Base-by-base conservation (phyloP, 2,113 vertebrate genomes). In the Gambusia holbrooki region DNA sequence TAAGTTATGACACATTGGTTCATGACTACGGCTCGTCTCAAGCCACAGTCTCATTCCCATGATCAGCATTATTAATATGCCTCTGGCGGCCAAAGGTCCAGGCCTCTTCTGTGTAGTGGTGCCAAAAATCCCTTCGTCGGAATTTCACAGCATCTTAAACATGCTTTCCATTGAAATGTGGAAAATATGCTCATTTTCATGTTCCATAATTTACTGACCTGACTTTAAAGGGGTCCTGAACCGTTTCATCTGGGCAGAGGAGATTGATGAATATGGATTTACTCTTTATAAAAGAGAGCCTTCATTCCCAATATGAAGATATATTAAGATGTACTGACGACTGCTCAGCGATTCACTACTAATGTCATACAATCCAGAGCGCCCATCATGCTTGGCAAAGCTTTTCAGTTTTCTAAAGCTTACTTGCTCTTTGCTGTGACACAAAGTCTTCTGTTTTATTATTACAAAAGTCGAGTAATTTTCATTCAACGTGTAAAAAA, bases 131-230 rank as follows among this genome's bases (percentile, higher is more conserved):
- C 80, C 85, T 79, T 85, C 82, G 54, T 66, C 89, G 85, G 91
- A 93, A 89, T 93, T 89, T 92, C 89, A 89, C 86, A 92, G 87
- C 86, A 92, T 93, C 87, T 91, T 85, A 85, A 88, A 91, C 87
- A 75, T 77, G 80, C 77, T 84, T 89, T 64, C 77, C 42, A 75
- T 73, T 71, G 81, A 89, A 83, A 92, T 89, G 79, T 85, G 82
- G 86, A 91, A 91, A 89, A 84, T 78, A 84, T 81, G 73, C 60
- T 81, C 29, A 54, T 85, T 82, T 92, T 92, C 83, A 88, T 89
- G 85, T 83, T 77, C 70, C 51, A 63, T 85, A 85, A 82, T 88
- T 88, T 88, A 88, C 76, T 82, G 84, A 86, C 77, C 74, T 77
- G 62, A 76, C 75, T 75, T 76, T 5, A 73, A 81, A 76, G 25